Base-by-base conservation (phyloP, 2,888 invertebrate species). In the Fragum whitleyi region DNA sequence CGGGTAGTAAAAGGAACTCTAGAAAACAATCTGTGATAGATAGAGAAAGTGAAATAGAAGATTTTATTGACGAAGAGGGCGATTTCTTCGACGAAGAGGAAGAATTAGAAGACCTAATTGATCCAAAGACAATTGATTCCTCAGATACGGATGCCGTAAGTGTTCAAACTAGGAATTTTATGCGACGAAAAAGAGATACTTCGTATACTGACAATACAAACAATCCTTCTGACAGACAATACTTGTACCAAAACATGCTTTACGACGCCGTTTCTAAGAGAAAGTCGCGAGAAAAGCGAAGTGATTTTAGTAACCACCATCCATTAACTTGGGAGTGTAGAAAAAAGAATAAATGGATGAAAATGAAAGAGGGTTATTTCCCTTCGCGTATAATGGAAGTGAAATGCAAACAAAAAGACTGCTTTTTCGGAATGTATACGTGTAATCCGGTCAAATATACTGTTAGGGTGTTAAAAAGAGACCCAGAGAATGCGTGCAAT, bases 381-480 rank as follows among this genome's bases (percentile, higher is more conserved):
- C 92, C 92, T 6, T 84, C 85, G 7, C 86, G 86, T 47, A 75
- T 92, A 61, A 84, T 85, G 72, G 89, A 89, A 16, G 91, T 90
- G 3, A 76, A 81, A 32, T 92, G 92, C 79, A 80, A 79, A 65
- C 88, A 88, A 51, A 85, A 89, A 53, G 89, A 88, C 59, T 92
- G 92, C 80, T 91, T 92, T 75, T 91, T 88, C 78, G 87, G 90
- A 23, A 81, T 91, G 72, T 91, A 92, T 78, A 86, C 87, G 72
- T 92, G 92, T 86, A 88, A 87, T 39, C 91, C 91, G 19, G 88
- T 89, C 61, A 88, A 87, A 69, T 92, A 92, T 83, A 83, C 88
- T 68, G 88, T 92, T 57, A 89, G 89, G 81, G 83, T 92, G 67
- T 81, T 92, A 72, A 86, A 88, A 81, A 62, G 91, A 74, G 91